Evolutionary conservation across 2,113 vertebrate species (phyloP).

Genomic region (Apteryx mantelli): DNA sequence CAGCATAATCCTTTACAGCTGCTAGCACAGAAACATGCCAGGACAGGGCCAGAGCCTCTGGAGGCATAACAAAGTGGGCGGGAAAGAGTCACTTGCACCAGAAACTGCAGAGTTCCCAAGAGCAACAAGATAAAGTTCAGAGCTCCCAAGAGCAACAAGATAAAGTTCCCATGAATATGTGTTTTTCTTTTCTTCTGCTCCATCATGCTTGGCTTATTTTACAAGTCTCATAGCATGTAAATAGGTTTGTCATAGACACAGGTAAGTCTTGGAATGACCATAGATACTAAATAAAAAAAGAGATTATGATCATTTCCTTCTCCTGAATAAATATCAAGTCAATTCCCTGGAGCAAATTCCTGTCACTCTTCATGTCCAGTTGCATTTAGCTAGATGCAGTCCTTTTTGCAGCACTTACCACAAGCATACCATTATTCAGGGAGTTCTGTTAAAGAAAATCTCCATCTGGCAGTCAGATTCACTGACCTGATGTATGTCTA

Average conservation of each 20-base stretch:
- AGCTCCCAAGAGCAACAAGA: not conserved
- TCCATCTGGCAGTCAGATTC: not conserved
- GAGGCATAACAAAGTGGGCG: not conserved
- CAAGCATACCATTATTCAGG: not conserved
- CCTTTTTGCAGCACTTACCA: not conserved
- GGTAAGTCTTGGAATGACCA: not conserved
- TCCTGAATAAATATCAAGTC: not conserved
- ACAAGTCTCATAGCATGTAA: not conserved
- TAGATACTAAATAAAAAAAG: not conserved
- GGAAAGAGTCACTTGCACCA: not conserved
- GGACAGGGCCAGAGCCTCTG: not conserved
- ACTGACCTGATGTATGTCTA: not conserved
- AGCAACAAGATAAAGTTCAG: not conserved
- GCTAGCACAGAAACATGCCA: not conserved
- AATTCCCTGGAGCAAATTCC: slow-evolving; percentile 30
- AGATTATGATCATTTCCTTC: not conserved
- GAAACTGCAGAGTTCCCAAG: not conserved
- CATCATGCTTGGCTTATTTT: not conserved
- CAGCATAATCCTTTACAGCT: not conserved
- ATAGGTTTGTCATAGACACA: not conserved
- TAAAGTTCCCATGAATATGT: not conserved
- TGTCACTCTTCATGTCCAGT: not conserved
- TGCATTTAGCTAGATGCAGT: slow-evolving; percentile 28
- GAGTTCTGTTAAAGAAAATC: not conserved
- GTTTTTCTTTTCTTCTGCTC: not conserved